phyloP scores from a whole-genome alignment of 2,797 vertebrate species.

The Pachyuromys duprasi region DNA sequence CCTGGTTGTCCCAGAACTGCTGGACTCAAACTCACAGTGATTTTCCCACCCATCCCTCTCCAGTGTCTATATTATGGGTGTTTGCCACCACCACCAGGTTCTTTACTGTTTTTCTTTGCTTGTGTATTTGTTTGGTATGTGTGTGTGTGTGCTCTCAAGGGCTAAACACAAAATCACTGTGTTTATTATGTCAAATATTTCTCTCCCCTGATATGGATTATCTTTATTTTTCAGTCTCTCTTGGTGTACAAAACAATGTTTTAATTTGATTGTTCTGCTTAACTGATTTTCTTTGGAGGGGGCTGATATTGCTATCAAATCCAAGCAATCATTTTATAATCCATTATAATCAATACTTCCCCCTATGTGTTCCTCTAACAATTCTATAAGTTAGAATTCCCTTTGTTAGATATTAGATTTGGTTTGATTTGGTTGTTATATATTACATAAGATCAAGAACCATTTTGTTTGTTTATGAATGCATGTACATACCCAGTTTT shows the following conservation, averaged over 20 bases:
- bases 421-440: background rate
- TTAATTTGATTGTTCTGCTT: background rate
- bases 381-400: background rate
- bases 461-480: background rate
- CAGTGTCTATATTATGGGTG: background rate
- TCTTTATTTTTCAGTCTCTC: constrained; percentile 3
- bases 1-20: background rate
- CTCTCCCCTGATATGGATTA: background rate
- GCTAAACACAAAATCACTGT: background rate
- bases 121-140: background rate
- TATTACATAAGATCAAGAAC: background rate
- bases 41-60: background rate
- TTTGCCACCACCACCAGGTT: background rate
- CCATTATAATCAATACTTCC: background rate
- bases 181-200: background rate
- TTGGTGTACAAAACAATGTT: background rate
- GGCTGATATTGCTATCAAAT: background rate
- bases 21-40: background rate
- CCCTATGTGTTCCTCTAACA: background rate
- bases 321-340: background rate
- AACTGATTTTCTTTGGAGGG: background rate
- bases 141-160: background rate
- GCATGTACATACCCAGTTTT: background rate
- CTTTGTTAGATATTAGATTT: background rate
- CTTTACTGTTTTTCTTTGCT: background rate